Evolutionary conservation across 2,797 vertebrate genomes (phyloP).

Genomic region (Sebastes steindachneri): DNA sequence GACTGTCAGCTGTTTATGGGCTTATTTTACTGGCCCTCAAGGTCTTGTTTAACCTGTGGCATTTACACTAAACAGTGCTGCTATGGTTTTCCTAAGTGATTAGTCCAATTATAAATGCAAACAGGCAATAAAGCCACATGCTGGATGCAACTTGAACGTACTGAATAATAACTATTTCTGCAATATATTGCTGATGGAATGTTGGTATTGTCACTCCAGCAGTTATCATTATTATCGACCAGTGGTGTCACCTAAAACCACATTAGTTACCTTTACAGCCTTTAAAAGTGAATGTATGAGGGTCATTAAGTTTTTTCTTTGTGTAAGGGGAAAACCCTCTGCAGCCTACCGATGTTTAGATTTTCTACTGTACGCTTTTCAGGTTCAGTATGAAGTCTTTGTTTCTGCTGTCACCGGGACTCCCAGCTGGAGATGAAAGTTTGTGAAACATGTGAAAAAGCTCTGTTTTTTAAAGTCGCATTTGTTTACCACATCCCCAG

Average conservation of each 20-base stretch:
- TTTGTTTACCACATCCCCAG: slow-evolving; percentile 57
- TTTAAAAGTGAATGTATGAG: slow-evolving; percentile 56
- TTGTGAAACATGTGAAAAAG: slow-evolving; percentile 15
- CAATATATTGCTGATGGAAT: slow-evolving; percentile 20
- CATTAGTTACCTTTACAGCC: slow-evolving; percentile 41
- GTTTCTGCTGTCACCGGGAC: slow-evolving; percentile 37
- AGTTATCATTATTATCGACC: slow-evolving; percentile 43
- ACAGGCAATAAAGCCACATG: slow-evolving; percentile 35
- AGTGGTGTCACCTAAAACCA: slow-evolving; percentile 39
- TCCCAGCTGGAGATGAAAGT: slow-evolving; percentile 48
- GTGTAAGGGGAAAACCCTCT: slow-evolving; percentile 42
- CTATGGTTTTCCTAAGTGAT: slow-evolving; percentile 46
- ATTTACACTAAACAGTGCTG: slow-evolving; percentile 43
- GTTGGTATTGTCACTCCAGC: slow-evolving; percentile 29
- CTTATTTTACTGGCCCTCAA: slow-evolving; percentile 60
- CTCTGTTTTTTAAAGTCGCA: slow-evolving; percentile 20
- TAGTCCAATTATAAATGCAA: slow-evolving; percentile 54
- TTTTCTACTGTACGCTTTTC: not conserved
- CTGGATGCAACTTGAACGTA: slow-evolving; percentile 14
- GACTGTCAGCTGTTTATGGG: slow-evolving; percentile 67
- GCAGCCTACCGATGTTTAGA: slow-evolving; percentile 2
- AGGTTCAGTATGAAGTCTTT: slow-evolving; percentile 14
- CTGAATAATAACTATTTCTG: slow-evolving; percentile 22
- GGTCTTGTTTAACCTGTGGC: slow-evolving; percentile 65
- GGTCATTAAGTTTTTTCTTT: slow-evolving; percentile 19